phyloP scores from a whole-genome alignment of 2,888 invertebrate genomes.

The Apotomis turbidana region DNA sequence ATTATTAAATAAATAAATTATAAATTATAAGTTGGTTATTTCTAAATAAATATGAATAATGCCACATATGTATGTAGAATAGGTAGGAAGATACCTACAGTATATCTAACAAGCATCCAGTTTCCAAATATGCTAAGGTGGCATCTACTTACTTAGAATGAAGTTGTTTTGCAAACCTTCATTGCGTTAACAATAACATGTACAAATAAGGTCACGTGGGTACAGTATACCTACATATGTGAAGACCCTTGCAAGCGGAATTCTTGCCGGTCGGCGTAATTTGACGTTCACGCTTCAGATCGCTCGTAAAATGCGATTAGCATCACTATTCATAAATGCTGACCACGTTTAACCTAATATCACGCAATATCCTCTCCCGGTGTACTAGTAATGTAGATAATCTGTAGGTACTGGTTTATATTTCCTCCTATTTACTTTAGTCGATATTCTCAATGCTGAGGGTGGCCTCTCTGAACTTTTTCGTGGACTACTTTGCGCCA shows the following conservation, averaged over 20 bases:
- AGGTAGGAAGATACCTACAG: too few species aligned
- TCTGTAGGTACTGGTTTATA: not conserved
- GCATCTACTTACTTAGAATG: not conserved
- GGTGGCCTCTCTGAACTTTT: too few species aligned
- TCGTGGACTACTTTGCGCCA: too few species aligned
- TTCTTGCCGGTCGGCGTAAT: slow-evolving; percentile 17
- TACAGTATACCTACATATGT: not conserved
- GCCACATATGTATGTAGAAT: too few species aligned
- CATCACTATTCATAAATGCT: slow-evolving; percentile 15
- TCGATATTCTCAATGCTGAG: too few species aligned
- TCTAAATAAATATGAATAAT: too few species aligned
- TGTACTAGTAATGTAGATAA: not conserved
- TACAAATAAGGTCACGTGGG: slow-evolving; percentile 5
- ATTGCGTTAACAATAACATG: not conserved
- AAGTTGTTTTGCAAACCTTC: not conserved
- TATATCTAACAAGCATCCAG: too few species aligned
- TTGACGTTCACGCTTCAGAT: slow-evolving; percentile 44
- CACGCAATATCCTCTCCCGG: slow-evolving; percentile 17
- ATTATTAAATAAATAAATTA: too few species aligned
- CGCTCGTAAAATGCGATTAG: slow-evolving; percentile 30
- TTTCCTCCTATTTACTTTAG: too few species aligned
- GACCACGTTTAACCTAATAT: slow-evolving; percentile 24
- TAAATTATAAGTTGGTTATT: too few species aligned
- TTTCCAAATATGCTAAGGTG: too few species aligned
- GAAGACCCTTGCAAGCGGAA: not conserved